Percentiles rank a stretch among this genome's conserved stretches.
Evolutionary conservation across 1,140 invertebrate genomes (phyloP).

Genomic region (Myzus persicae): DNA sequence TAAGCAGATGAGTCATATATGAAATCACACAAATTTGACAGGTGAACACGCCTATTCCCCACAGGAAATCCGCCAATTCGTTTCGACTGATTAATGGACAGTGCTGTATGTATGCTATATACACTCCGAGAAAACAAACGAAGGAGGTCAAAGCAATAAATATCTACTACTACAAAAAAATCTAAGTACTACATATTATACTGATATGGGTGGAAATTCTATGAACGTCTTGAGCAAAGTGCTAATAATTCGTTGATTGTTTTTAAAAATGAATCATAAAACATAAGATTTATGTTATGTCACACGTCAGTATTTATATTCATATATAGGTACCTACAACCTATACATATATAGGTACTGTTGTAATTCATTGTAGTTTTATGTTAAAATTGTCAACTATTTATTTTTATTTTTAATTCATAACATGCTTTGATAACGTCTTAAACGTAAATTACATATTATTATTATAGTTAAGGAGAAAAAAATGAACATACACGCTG

Average conservation of each 20-base stretch:
- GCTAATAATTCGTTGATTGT: constrained; percentile 38
- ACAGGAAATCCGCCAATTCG: constrained; percentile 55
- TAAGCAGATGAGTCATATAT: constrained; percentile 46
- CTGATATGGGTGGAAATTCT: constrained; percentile 28
- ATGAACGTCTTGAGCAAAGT: constrained; percentile 4
- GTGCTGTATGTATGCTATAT: background rate
- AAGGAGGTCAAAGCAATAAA: constrained; percentile 56
- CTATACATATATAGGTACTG: background rate
- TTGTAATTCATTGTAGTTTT: constrained; percentile 32
- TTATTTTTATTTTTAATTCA: constrained; percentile 20
- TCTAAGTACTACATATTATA: constrained; percentile 14
- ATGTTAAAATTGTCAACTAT: constrained; percentile 28
- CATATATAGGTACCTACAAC: too few species aligned
- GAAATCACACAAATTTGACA: constrained; percentile 53
- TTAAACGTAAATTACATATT: constrained; percentile 21
- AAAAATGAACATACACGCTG: background rate
- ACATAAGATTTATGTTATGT: constrained; percentile 19
- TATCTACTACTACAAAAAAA: constrained; percentile 32
- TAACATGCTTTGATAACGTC: constrained; percentile 28
- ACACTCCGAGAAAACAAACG: constrained; percentile 49
- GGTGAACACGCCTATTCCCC: constrained; percentile 37
- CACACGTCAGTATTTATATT: background rate
- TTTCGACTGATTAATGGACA: constrained; percentile 52
- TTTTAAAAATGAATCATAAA: constrained; percentile 29
- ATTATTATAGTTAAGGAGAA: background rate